These are phyloP conservation scores for Drosophila mayaguana DNA, from an alignment of 2,888 invertebrate genomes.

Conservation along the genomic window DNA sequence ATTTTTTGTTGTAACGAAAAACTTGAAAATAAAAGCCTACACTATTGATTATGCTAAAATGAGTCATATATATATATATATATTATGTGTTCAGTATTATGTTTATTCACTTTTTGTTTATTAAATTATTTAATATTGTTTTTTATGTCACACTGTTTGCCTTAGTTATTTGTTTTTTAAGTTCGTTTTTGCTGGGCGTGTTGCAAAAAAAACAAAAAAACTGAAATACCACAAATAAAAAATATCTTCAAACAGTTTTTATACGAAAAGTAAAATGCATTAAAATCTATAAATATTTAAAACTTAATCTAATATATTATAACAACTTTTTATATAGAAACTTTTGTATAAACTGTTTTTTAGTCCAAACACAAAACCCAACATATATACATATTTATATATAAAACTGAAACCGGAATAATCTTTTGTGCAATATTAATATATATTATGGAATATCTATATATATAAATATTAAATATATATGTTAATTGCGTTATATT, in stretches of 20 bases:
- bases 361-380: slow-evolving; percentile 52
- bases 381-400: slow-evolving; percentile 28
- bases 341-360: slow-evolving; percentile 80
- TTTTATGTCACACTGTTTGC: slow-evolving; percentile 39
- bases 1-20: slow-evolving; percentile 27
- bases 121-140: slow-evolving; percentile 17
- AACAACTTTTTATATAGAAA: slow-evolving; percentile 79
- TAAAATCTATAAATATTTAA: slow-evolving; percentile 40
- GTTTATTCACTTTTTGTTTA: slow-evolving; percentile 45
- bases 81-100: slow-evolving; percentile 82
- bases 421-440: slow-evolving; percentile 77
- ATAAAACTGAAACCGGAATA: slow-evolving; percentile 47
- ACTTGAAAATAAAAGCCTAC: slow-evolving; percentile 9
- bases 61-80: slow-evolving; percentile 46
- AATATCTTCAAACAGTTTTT: slow-evolving; percentile 19
- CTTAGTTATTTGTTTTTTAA: slow-evolving; percentile 42
- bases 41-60: slow-evolving; percentile 28
- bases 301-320: slow-evolving; percentile 61
- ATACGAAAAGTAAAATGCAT: slow-evolving; percentile 23
- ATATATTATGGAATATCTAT: slow-evolving; percentile 44
- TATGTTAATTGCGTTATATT: slow-evolving; percentile 53
- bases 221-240: background rate
- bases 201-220: slow-evolving; percentile 35
- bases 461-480: slow-evolving; percentile 25
- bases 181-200: slow-evolving; percentile 52